A percentile compares a stretch with the other conserved stretches of the same genome.
phyloP scores from a whole-genome alignment of 2,113 vertebrate species.

The Thalassoma bifasciatum region DNA sequence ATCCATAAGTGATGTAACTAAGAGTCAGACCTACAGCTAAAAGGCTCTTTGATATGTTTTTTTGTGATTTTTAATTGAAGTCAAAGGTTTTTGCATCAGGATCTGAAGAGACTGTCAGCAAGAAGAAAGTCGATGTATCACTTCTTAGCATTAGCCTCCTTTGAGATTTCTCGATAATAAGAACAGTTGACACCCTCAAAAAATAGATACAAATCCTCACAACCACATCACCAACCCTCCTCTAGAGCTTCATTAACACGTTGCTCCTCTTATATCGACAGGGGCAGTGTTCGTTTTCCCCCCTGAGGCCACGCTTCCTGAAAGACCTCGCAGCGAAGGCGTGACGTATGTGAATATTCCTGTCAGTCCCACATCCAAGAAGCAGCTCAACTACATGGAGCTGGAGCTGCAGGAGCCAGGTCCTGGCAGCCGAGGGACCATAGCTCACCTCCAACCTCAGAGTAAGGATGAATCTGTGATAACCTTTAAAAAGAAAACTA shows the following conservation, averaged over 20 bases:
- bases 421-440: slow-evolving; percentile 81
- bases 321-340: slow-evolving; percentile 79
- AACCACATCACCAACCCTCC: background rate
- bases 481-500: background rate
- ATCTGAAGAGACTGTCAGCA: no score
- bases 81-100: background rate
- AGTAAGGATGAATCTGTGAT: slow-evolving; percentile 59
- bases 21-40: no score
- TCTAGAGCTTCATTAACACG: slow-evolving; percentile 17
- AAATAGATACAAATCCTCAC: background rate
- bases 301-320: slow-evolving; percentile 72
- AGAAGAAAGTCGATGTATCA: background rate
- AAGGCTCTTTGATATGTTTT: no score
- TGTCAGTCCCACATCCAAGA: slow-evolving; percentile 87
- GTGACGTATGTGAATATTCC: slow-evolving; percentile 92
- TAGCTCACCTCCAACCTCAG: slow-evolving; percentile 50
- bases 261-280: slow-evolving; percentile 32
- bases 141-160: slow-evolving; percentile 1
- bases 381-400: slow-evolving; percentile 92
- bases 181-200: background rate
- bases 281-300: slow-evolving; percentile 74
- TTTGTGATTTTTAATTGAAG: no score
- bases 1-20: no score
- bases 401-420: slow-evolving; percentile 87
- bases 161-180: background rate